Percentiles rank a stretch among this genome's conserved stretches.
Conservation (phyloP, 2,888 invertebrate genomes). For the Lasius platythorax region DNA sequence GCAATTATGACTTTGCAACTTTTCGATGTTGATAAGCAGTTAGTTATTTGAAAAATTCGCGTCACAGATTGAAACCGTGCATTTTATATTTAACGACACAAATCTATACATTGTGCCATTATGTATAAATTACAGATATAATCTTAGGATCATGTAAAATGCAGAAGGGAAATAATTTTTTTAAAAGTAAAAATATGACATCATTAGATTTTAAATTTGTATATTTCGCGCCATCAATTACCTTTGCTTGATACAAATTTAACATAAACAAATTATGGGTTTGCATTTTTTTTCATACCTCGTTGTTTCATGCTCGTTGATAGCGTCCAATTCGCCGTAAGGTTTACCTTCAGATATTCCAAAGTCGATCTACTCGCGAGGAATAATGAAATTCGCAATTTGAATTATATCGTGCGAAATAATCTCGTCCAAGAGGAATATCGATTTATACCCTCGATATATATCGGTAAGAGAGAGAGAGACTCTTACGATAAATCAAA, state of each 20-base stretch:
- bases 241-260: not conserved
- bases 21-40: slow-evolving; percentile 29
- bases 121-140: not conserved
- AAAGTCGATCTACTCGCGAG: not conserved
- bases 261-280: not conserved
- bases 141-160: not conserved
- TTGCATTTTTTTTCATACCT: not conserved
- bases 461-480: no score
- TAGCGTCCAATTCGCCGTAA: not conserved
- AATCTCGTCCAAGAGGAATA: slow-evolving; percentile 10
- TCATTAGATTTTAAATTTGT: not conserved
- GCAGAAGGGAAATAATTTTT: not conserved
- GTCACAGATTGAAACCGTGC: not conserved
- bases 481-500: slow-evolving; percentile 19
- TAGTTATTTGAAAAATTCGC: slow-evolving; percentile 13
- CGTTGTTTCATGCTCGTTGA: not conserved
- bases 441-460: not conserved
- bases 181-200: not conserved
- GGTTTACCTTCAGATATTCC: not conserved
- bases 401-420: slow-evolving; percentile 22
- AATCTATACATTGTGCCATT: not conserved
- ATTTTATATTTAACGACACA: not conserved
- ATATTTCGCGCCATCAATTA: not conserved
- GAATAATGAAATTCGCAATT: slow-evolving; percentile 22
- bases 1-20: slow-evolving; percentile 48